Conservation (phyloP, 2,888 invertebrate species). For the Ophion slaviceki region DNA sequence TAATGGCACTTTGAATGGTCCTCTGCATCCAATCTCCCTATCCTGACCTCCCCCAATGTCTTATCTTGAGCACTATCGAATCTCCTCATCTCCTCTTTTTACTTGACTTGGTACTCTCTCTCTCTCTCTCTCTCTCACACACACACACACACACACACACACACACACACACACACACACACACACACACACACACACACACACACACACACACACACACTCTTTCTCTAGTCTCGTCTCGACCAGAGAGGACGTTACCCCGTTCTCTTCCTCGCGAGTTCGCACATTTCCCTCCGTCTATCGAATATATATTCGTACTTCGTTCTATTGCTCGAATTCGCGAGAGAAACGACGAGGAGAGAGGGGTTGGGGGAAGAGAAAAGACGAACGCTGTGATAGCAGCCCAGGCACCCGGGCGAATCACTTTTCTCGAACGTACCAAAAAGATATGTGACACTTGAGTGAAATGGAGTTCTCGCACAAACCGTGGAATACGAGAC, state of each 20-base stretch:
- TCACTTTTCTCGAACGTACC: constrained; percentile 38
- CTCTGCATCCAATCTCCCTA: constrained; percentile 59
- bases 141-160: too few species aligned
- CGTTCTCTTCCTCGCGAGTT: constrained; percentile 39
- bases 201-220: too few species aligned
- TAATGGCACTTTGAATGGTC: constrained; percentile 33
- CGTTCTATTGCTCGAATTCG: constrained; percentile 10
- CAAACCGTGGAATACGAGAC: constrained; percentile 7
- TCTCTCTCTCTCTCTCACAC: constrained; percentile 1
- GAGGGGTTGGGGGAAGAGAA: constrained; percentile 1
- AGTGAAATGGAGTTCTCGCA: constrained; percentile 33
- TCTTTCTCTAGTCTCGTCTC: constrained; percentile 21
- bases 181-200: too few species aligned
- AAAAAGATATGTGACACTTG: constrained; percentile 39
- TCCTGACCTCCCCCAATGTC: constrained; percentile 77
- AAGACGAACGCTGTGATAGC: constrained; percentile 11
- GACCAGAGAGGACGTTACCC: constrained; percentile 51
- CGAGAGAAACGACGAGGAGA: neutral
- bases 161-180: too few species aligned
- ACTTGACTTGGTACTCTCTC: constrained; percentile 1
- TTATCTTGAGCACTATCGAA: constrained; percentile 66
- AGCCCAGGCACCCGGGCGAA: constrained; percentile 29
- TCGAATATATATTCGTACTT: constrained; percentile 30
- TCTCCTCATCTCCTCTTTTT: constrained; percentile 18
- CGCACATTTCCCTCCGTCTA: constrained; percentile 21